Evolutionary conservation across 2,888 invertebrate genomes (phyloP).

Genomic region (Arenicola marina): DNA sequence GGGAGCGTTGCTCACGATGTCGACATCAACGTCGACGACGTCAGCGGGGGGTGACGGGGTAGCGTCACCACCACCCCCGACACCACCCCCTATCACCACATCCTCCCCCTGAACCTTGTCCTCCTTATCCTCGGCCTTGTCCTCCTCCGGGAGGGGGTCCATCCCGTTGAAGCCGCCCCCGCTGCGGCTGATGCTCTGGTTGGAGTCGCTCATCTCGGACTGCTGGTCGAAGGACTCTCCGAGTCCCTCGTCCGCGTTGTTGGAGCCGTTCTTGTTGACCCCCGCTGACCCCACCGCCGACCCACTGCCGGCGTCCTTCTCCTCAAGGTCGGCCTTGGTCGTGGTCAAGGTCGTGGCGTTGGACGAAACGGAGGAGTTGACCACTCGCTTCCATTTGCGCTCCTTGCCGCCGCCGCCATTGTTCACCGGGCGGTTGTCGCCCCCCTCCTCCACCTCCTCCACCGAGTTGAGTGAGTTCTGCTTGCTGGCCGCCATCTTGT

Average conservation of each 20-base stretch:
- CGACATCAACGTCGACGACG: too few species aligned
- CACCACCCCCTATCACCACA: too few species aligned
- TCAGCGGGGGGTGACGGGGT: too few species aligned
- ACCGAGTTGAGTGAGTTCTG: background rate
- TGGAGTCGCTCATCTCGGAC: conserved; percentile 34
- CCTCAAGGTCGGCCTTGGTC: background rate
- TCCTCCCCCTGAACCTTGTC: too few species aligned
- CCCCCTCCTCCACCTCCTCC: background rate
- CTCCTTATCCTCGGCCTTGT: too few species aligned
- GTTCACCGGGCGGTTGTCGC: background rate
- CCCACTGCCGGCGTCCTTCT: background rate
- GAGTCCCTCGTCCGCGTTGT: conserved; percentile 34
- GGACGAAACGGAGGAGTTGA: too few species aligned
- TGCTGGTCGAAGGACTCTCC: conserved; percentile 38
- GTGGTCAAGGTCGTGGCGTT: too few species aligned
- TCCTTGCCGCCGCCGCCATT: too few species aligned
- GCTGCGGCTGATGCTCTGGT: background rate
- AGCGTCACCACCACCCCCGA: too few species aligned
- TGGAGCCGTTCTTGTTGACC: background rate
- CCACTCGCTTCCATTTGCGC: too few species aligned
- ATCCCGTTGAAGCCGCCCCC: background rate
- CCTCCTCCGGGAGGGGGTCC: conserved; percentile 2
- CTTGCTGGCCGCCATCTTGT: background rate
- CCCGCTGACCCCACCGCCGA: too few species aligned
- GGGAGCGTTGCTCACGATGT: too few species aligned